Conservation (phyloP, 1,140 invertebrate genomes). For the Nasonia vitripennis region DNA sequence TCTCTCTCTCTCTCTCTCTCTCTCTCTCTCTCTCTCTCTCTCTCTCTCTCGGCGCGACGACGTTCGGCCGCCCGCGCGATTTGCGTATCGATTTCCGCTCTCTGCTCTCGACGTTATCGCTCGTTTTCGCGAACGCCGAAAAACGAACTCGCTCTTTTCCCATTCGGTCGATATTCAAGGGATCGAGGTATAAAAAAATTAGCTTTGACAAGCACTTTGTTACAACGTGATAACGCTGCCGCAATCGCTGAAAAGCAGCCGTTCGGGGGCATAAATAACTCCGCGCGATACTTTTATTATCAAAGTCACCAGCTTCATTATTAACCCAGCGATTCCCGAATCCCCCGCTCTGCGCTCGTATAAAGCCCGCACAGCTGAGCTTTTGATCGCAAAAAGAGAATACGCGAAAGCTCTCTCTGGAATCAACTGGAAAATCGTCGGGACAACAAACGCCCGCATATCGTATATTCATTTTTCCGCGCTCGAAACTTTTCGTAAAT, state of each 20-base stretch:
- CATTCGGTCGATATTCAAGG: too few species aligned
- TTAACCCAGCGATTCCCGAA: neutral
- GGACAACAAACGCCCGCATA: neutral
- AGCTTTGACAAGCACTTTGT: too few species aligned
- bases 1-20: too few species aligned
- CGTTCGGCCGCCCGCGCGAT: neutral
- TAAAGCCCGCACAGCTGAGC: too few species aligned
- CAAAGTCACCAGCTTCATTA: neutral
- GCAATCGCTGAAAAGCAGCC: too few species aligned
- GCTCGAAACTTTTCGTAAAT: conserved; percentile 28
- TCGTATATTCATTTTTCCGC: neutral
- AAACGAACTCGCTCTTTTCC: too few species aligned
- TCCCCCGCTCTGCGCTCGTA: neutral
- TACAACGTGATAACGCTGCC: too few species aligned
- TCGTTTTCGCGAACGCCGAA: neutral
- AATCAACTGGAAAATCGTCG: neutral
- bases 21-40: too few species aligned
- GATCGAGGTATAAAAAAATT: too few species aligned
- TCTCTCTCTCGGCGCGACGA: neutral
- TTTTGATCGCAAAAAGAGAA: neutral
- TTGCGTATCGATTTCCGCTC: neutral
- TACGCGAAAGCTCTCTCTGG: neutral
- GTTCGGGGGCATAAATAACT: neutral
- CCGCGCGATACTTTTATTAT: neutral
- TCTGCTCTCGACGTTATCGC: neutral